Percentiles rank a stretch among this genome's conserved stretches.
Conservation (phyloP, 2,113 vertebrate genomes). For the Albula goreensis region DNA sequence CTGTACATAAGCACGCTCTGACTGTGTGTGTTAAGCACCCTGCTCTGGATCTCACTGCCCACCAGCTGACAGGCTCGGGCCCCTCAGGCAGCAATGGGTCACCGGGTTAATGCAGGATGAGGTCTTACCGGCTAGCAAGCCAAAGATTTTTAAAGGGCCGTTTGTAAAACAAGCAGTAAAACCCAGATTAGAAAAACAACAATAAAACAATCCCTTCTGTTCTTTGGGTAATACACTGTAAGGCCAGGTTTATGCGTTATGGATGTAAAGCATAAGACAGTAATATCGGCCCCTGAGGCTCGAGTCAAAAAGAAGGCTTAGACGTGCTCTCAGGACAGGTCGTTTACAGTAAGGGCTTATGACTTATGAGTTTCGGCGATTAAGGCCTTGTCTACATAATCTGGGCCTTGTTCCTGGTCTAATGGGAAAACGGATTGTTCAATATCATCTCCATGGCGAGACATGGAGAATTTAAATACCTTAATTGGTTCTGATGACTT, state of each 20-base stretch:
- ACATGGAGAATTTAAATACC: not conserved
- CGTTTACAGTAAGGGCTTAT: conserved; percentile 2
- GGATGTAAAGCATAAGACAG: conserved; percentile 54
- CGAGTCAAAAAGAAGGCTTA: not conserved
- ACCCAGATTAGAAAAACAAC: conserved; percentile 68
- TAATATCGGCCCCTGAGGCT: not conserved
- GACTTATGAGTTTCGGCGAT: not conserved
- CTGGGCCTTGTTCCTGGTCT: not conserved
- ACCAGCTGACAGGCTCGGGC: not conserved
- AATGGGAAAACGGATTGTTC: not conserved
- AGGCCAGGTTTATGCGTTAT: conserved; percentile 64
- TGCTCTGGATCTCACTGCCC: not conserved
- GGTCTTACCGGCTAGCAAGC: conserved; percentile 19
- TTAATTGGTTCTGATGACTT: conserved; percentile 24
- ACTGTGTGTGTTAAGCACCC: not conserved
- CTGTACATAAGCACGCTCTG: not conserved
- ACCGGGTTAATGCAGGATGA: conserved; percentile 6
- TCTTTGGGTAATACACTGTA: conserved; percentile 67
- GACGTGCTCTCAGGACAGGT: not conserved
- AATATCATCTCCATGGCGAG: not conserved
- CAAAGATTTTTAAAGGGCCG: conserved; percentile 61
- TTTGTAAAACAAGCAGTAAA: conserved; percentile 69
- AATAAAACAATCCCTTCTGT: conserved; percentile 68
- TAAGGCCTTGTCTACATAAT: not conserved
- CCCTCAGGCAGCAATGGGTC: conserved; percentile 8